phyloP scores from a whole-genome alignment of 2,113 vertebrate species.

The Oncorhynchus keta region DNA sequence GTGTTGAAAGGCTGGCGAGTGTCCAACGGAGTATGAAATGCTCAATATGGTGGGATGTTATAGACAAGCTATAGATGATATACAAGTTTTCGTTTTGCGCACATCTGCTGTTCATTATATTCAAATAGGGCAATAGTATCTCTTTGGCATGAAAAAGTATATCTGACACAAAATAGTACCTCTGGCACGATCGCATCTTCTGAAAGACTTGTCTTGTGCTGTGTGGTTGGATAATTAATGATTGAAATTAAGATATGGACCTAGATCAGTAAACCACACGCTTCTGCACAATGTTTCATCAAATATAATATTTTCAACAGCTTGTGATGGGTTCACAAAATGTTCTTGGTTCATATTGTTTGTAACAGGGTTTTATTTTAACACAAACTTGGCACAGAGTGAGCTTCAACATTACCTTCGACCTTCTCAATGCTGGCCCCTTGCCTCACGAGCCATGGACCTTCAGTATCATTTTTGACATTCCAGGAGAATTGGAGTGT shows the following conservation, averaged over 20 bases:
- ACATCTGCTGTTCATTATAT: slow-evolving; percentile 48
- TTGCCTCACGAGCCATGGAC: background rate
- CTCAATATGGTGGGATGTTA: slow-evolving; percentile 33
- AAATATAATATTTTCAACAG: background rate
- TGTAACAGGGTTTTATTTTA: background rate
- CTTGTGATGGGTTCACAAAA: background rate
- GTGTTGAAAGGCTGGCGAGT: slow-evolving; percentile 47
- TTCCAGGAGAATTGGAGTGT: slow-evolving; percentile 20
- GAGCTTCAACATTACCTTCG: background rate
- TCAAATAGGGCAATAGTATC: slow-evolving; percentile 20
- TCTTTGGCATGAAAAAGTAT: slow-evolving; percentile 1
- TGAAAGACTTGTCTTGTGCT: slow-evolving; percentile 45
- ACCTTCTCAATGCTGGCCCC: background rate
- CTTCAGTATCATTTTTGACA: slow-evolving; percentile 37
- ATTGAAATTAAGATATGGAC: background rate
- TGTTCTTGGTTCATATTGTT: background rate
- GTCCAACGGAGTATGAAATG: slow-evolving; percentile 37
- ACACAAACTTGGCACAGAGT: background rate
- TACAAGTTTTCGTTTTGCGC: slow-evolving; percentile 18
- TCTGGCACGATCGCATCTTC: slow-evolving; percentile 38
- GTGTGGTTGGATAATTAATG: slow-evolving; percentile 26
- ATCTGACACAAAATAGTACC: background rate
- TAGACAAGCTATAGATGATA: slow-evolving; percentile 33
- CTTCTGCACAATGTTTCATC: background rate
- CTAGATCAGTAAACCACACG: background rate